phyloP scores from a whole-genome alignment of 2,797 vertebrate genomes.

The Scolopax rusticola region DNA sequence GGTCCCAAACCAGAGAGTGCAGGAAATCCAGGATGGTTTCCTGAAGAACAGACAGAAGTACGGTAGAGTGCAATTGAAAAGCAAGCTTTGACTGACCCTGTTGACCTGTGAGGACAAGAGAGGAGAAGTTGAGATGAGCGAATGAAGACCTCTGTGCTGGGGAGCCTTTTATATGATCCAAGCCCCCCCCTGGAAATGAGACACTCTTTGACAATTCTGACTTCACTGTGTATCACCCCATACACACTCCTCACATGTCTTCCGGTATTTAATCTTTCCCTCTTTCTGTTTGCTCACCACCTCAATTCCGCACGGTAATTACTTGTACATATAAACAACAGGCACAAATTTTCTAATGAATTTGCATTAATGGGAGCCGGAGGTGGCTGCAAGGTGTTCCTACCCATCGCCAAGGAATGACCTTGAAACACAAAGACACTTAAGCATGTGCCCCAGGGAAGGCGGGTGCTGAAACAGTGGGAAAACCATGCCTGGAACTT shows the following conservation, averaged over 20 bases:
- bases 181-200: constrained; percentile 45
- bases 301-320: not conserved
- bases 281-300: constrained; percentile 2
- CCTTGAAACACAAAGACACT: not conserved
- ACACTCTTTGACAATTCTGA: not conserved
- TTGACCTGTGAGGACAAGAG: not conserved
- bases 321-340: not conserved
- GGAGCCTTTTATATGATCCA: not conserved
- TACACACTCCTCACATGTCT: not conserved
- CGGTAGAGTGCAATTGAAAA: accelerated
- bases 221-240: not conserved
- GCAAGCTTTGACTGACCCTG: constrained; percentile 25
- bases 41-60: not conserved
- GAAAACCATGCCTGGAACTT: constrained; percentile 17
- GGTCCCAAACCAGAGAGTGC: not conserved
- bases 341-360: constrained; percentile 14
- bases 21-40: not conserved
- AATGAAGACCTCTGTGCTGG: not conserved
- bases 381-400: not conserved
- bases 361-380: not conserved
- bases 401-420: not conserved
- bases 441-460: not conserved
- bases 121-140: not conserved
- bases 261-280: not conserved
- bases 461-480: not conserved